phyloP scores from a whole-genome alignment of 2,888 invertebrate species.

The Diadegma fenestrale region DNA sequence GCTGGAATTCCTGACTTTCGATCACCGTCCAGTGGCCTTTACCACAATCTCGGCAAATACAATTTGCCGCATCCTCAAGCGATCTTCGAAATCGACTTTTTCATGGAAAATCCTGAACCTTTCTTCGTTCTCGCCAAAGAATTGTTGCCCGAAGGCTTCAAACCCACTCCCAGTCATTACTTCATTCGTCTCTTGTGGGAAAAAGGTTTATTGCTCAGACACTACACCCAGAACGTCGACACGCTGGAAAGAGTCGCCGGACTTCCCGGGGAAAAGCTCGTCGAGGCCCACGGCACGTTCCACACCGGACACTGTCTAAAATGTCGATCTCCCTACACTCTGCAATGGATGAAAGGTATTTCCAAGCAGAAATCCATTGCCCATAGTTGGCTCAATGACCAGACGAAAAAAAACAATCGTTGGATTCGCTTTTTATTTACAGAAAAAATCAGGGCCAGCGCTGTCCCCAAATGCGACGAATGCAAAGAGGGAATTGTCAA shows the following conservation, averaged over 20 bases:
- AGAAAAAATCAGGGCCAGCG: conserved; percentile 91
- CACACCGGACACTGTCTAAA: conserved; percentile 93
- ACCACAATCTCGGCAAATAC: conserved; percentile 96
- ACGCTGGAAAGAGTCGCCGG: conserved; percentile 95
- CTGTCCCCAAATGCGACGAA: conserved; percentile 91
- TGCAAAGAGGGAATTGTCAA: conserved; percentile 93
- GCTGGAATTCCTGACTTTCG: conserved; percentile 99
- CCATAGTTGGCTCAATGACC: background rate
- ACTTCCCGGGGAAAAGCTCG: conserved; percentile 92
- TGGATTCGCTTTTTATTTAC: conserved; percentile 74
- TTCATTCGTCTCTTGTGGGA: conserved; percentile 94
- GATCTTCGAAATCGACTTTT: conserved; percentile 96
- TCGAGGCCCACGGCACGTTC: conserved; percentile 98
- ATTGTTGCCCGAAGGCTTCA: conserved; percentile 94
- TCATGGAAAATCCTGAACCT: conserved; percentile 94
- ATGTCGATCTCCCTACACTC: conserved; percentile 90
- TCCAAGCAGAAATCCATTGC: background rate
- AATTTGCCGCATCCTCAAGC: conserved; percentile 96
- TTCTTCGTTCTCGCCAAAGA: conserved; percentile 97
- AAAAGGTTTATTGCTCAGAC: conserved; percentile 91
- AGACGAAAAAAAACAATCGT: background rate
- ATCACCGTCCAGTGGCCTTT: conserved; percentile 96
- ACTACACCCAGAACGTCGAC: conserved; percentile 97
- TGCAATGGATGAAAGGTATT: conserved; percentile 95
- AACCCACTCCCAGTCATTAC: conserved; percentile 96